These are phyloP conservation scores for Tetragonula carbonaria DNA, from an alignment of 2,888 invertebrate genomes.

Conservation along the genomic window DNA sequence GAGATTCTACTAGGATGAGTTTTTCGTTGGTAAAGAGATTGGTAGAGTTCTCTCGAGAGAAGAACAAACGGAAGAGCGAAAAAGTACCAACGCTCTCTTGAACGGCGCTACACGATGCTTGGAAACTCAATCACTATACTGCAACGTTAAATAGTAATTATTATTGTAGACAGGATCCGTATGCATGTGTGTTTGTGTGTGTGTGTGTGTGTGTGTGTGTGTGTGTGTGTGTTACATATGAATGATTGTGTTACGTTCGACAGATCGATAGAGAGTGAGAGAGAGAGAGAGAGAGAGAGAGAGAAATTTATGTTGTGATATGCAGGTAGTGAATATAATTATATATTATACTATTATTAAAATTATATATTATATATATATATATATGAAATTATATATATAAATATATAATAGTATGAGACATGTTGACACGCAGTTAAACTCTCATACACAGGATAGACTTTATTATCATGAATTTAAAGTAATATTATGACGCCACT, in stretches of 20 bases:
- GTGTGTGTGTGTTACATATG: constrained; percentile 54
- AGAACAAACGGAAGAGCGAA: not conserved
- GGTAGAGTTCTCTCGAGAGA: not conserved
- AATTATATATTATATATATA: constrained; percentile 60
- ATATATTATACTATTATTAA: constrained; percentile 66
- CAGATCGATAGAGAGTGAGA: constrained; percentile 18
- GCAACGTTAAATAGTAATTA: constrained; percentile 82
- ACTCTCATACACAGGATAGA: constrained; percentile 80
- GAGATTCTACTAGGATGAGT: not conserved
- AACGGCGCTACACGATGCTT: constrained; percentile 78
- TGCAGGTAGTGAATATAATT: constrained; percentile 80
- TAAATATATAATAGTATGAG: constrained; percentile 76
- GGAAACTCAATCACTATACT: constrained; percentile 80
- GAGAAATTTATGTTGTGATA: constrained; percentile 83
- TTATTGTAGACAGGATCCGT: constrained; percentile 79
- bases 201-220: constrained; percentile 26
- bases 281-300: constrained; percentile 28
- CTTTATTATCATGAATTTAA: constrained; percentile 82
- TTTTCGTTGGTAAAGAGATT: not conserved
- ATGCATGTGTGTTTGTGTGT: constrained; percentile 35
- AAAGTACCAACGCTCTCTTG: constrained; percentile 49
- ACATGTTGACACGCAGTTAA: constrained; percentile 77
- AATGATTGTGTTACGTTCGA: constrained; percentile 57
- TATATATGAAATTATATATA: constrained; percentile 65
- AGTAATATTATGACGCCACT: constrained; percentile 80